phyloP scores from a whole-genome alignment of 1,140 invertebrate species.

The Platorchestia sp. region DNA sequence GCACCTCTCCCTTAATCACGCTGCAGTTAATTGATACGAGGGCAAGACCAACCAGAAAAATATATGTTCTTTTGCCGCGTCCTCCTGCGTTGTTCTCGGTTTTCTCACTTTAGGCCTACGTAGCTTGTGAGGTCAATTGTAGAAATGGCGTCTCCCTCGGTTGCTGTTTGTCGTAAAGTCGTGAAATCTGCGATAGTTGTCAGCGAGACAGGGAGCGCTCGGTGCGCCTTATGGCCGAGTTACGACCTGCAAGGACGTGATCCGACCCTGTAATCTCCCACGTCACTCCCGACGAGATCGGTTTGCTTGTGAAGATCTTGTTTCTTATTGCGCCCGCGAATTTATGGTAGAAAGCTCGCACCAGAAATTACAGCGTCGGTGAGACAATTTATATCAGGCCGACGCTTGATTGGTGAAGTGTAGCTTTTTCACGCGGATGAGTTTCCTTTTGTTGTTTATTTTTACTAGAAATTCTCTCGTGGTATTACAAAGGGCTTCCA shows the following conservation, averaged over 20 bases:
- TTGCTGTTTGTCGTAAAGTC: not conserved
- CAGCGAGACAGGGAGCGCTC: not conserved
- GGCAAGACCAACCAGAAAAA: not conserved
- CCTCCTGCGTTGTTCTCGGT: not conserved
- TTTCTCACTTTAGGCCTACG: not conserved
- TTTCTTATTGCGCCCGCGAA: not conserved
- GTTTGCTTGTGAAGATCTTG: not conserved
- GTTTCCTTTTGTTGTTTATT: not conserved
- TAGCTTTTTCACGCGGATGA: not conserved
- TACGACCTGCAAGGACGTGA: not conserved
- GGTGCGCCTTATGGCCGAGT: not conserved
- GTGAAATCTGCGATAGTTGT: constrained; percentile 15
- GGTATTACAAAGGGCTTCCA: not conserved
- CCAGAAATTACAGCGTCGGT: not conserved
- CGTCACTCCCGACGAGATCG: not conserved
- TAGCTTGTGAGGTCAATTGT: not conserved
- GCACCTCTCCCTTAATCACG: not conserved
- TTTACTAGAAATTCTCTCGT: not conserved
- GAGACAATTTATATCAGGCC: not conserved
- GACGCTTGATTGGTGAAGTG: not conserved
- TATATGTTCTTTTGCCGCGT: not conserved
- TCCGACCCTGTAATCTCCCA: not conserved
- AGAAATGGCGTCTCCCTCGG: not conserved
- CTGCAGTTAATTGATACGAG: too few species aligned
- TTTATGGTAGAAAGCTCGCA: not conserved